Evolutionary conservation across 2,888 invertebrate species (phyloP), one percentile per base, ranked within the genome.

Genomic region (Tridacna gigas): DNA sequence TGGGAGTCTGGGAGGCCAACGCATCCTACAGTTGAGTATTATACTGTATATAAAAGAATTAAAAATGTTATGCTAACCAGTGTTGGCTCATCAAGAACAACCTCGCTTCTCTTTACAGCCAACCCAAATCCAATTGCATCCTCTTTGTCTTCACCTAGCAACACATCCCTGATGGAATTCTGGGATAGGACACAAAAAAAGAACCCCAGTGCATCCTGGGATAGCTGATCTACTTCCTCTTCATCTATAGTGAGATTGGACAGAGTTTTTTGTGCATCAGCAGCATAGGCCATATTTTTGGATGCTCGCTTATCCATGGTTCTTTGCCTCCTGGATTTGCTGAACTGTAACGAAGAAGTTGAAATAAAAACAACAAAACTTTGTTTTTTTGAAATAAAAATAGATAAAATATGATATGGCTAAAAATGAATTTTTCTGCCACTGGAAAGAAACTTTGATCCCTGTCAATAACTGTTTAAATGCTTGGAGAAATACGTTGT

Each of bases 41-140:
- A 37, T 37, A 37, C 37, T 7, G 7, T 37, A 37, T 37, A 37
- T 7, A 37, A 37, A 37, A 37, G 7, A 37, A 37, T 37, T 4
- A 37, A 37, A 37, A 37, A 37, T 37, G 7, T 37, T 37, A 37
- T 37, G 37, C 37, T 84, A 78, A 91, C 90, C 74, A 88, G 48
- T 48, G 91, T 89, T 37, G 91, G 91, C 51, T 89, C 89, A 82
- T 91, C 91, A 22, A 91, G 51, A 3, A 88, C 90, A 75, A 89
- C 86, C 77, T 91, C 91, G 37, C 88, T 87, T 80, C 91, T 80
- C 56, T 88, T 83, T 20, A 91, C 90, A 25, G 91, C 91, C 60
- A 91, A 74, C 18, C 91, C 90, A 85, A 91, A 88, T 7, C 91
- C 91, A 22, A 91, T 90, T 2, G 87, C 86, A 80, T 91, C 89